Evolutionary conservation across 2,888 invertebrate genomes (phyloP).

Genomic region (Diogma glabrata): DNA sequence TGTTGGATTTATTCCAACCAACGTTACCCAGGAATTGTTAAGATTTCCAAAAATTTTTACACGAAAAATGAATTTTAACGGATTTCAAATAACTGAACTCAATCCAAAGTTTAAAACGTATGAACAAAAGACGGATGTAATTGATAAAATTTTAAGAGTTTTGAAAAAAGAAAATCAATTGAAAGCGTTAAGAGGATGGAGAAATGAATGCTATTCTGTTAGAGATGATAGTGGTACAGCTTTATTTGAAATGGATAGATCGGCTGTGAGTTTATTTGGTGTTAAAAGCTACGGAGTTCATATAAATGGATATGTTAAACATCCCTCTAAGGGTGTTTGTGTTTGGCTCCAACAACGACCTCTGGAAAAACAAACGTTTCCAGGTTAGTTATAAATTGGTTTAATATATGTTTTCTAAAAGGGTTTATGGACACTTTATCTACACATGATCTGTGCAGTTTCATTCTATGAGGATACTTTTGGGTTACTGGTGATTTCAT

Average conservation of each 20-base stretch:
- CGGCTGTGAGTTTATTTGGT: constrained; percentile 88
- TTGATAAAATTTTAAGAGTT: constrained; percentile 68
- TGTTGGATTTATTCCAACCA: constrained; percentile 76
- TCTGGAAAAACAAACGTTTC: constrained; percentile 88
- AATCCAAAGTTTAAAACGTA: constrained; percentile 82
- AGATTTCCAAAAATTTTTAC: constrained; percentile 67
- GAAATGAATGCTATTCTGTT: constrained; percentile 90
- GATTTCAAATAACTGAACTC: constrained; percentile 66
- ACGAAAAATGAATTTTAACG: constrained; percentile 40
- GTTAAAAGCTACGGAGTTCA: constrained; percentile 90
- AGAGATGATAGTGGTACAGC: constrained; percentile 47
- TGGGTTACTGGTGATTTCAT: too few species aligned
- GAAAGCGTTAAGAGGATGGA: constrained; percentile 78
- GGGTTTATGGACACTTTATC: too few species aligned
- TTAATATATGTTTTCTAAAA: too few species aligned
- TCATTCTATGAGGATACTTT: too few species aligned
- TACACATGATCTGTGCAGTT: too few species aligned
- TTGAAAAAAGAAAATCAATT: constrained; percentile 65
- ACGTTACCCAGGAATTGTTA: constrained; percentile 69
- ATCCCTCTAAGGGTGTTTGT: constrained; percentile 73
- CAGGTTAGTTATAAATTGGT: too few species aligned
- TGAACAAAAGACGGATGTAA: constrained; percentile 61
- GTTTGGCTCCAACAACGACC: constrained; percentile 90
- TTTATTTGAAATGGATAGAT: constrained; percentile 74
- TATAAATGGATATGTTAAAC: constrained; percentile 83